Evolutionary conservation across 2,888 invertebrate genomes (phyloP), one percentile per base, ranked within the genome.

Genomic region (Panorpa germanica): DNA sequence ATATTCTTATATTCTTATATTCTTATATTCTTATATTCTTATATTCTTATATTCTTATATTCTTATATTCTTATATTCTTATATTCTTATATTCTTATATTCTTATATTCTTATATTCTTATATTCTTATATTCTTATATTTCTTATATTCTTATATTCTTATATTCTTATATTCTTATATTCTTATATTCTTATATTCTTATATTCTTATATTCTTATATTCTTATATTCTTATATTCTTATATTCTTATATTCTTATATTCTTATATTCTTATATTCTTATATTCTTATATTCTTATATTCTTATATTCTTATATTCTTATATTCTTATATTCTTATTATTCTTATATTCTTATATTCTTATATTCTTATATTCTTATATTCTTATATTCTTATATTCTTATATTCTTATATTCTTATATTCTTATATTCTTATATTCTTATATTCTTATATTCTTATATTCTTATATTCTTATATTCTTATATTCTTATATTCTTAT

Each of bases 1-100:
- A 23, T 23, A 23, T 23, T 23, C 10, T 23, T 12, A 23, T 23
- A 23, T 23, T 23, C 10, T 23, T 12, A 23, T 23, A 23, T 23
- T 23, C 10, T 23, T 12, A 23, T 23, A 23, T 23, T 23, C 10
- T 23, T 12, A 23, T 23, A 23, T 23, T 23, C 10, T 23, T 12
- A 23, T 23, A 23, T 23, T 23, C 10, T 23, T 12, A 23, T 23
- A 23, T 23, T 23, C 10, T 23, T 12, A 23, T 23, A 23, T 23
- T 23, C 10, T 23, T 12, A 23, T 23, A 23, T 23, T 23, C 10
- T 23, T 12, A 23, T 23, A 23, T 23, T 23, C 10, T 23, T 12
- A 23, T 23, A 23, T 23, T 23, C 10, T 23, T 12, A 23, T 23
- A 23, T 23, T 23, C 10, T 23, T 12, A 23, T 23, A 23, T 23